Evolutionary conservation across 1,140 invertebrate genomes (phyloP).

Genomic region (Mercenaria mercenaria): DNA sequence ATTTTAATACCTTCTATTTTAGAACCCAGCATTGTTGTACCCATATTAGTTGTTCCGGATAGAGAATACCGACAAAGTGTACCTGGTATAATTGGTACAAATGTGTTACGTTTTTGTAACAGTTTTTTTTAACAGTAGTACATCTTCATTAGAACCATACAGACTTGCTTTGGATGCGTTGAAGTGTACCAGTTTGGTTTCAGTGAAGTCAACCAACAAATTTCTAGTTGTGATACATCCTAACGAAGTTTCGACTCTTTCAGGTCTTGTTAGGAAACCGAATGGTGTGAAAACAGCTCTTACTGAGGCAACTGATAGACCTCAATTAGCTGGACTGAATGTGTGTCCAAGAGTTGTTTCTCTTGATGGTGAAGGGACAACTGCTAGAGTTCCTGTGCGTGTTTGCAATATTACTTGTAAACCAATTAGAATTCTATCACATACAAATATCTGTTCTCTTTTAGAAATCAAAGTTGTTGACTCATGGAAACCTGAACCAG

Average conservation of each 20-base stretch:
- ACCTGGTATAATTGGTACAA: conserved; percentile 9
- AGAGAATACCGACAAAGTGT: background rate
- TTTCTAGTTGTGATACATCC: background rate
- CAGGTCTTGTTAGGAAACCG: background rate
- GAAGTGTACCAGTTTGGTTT: background rate
- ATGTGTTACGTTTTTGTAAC: background rate
- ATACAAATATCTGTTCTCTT: conserved; percentile 15
- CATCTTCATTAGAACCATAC: background rate
- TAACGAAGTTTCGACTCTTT: background rate
- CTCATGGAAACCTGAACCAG: background rate
- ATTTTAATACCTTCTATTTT: background rate
- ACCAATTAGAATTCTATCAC: conserved; percentile 37
- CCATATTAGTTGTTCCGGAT: conserved; percentile 31
- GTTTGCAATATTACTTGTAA: conserved; percentile 63
- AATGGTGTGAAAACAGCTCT: background rate
- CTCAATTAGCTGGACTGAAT: background rate
- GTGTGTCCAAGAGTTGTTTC: conserved; percentile 57
- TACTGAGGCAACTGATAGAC: background rate
- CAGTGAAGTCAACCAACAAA: conserved; percentile 2
- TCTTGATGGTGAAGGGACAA: background rate
- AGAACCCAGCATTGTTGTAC: background rate
- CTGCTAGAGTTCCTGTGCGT: conserved; percentile 40
- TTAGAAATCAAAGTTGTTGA: conserved; percentile 37
- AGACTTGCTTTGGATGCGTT: background rate
- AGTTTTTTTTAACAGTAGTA: background rate